These are phyloP conservation scores for Gastrophryne carolinensis DNA, from an alignment of 2,797 vertebrate genomes.

Conservation along the genomic window DNA sequence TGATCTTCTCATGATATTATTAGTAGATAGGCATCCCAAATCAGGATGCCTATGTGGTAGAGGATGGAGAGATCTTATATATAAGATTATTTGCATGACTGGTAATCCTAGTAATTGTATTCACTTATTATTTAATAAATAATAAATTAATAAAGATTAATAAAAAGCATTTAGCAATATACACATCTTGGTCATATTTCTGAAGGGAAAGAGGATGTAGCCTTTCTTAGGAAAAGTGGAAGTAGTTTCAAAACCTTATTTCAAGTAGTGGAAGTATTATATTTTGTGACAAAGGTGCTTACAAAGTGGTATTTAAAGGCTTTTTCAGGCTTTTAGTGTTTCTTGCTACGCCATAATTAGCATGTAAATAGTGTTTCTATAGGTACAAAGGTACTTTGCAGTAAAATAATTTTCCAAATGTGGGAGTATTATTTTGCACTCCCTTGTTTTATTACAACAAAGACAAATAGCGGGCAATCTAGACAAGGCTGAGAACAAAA, in stretches of 20 bases:
- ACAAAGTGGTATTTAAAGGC: slow-evolving; percentile 37
- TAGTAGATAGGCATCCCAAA: no score
- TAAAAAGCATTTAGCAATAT: no score
- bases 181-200: neutral
- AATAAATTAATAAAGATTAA: no score
- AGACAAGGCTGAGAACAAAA: neutral
- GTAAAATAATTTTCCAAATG: slow-evolving; percentile 13
- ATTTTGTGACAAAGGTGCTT: neutral
- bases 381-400: slow-evolving; percentile 1
- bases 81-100: no score
- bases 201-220: neutral
- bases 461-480: neutral
- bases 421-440: slow-evolving; percentile 1
- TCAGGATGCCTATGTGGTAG: no score
- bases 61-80: no score
- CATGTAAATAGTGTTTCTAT: slow-evolving; percentile 1
- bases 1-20: no score
- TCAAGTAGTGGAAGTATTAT: slow-evolving; percentile 10
- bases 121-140: no score
- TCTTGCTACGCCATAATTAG: slow-evolving; percentile 19
- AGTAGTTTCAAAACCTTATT: neutral
- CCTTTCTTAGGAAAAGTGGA: neutral
- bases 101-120: no score
- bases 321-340: slow-evolving; percentile 44
- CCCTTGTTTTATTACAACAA: neutral